Evolutionary conservation across 1,140 invertebrate genomes (phyloP), one percentile per base, ranked within the genome.

Genomic region (Drosophila setifemur): DNA sequence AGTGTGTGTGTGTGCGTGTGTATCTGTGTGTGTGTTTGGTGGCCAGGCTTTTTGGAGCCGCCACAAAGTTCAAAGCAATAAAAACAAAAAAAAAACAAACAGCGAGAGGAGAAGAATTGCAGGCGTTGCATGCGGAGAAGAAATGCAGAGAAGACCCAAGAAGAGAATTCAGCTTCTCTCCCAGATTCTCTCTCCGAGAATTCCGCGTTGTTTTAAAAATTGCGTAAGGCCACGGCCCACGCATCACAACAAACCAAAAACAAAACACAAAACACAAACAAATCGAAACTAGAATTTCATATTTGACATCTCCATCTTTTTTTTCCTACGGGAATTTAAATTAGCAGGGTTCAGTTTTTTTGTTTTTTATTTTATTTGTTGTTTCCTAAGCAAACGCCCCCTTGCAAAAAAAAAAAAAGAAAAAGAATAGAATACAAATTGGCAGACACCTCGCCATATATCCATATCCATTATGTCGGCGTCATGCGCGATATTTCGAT

Each of bases 1-100:
- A 2, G 16, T 29, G 9, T 54, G 12, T 31, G 47, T 52, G 31
- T 53, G 45, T 42, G 43, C 31, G 28, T 19, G 29, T 39, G 42
- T 45, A 23, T 2, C 45, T 61, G 43, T 43, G 18, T 61, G 40
- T 39, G 37, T 26, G 31, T 49, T 40, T 40, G 40, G 48, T 50
- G 48, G 48, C 19, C 33, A 23, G 33, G 19, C 48, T 40, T 31
- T 33, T 54, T 11, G 25, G 35, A 76, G 35, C 61, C 48, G 53
- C 50, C 50, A 61, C 73, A 72, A 83, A 83, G 78, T 83, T 85
- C 79, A 83, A 83, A 83, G 81, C 67, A 60, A 83, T 83, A 83
- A 85, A 75, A 42, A 57, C 39, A 40, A 39, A n/a, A 48, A n/a
- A 44, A 53, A 14, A 45, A 16, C 9, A 19, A 73, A 71, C 33